Conservation (phyloP, 2,797 vertebrate genomes). For the Otolemur crassicaudatus region DNA sequence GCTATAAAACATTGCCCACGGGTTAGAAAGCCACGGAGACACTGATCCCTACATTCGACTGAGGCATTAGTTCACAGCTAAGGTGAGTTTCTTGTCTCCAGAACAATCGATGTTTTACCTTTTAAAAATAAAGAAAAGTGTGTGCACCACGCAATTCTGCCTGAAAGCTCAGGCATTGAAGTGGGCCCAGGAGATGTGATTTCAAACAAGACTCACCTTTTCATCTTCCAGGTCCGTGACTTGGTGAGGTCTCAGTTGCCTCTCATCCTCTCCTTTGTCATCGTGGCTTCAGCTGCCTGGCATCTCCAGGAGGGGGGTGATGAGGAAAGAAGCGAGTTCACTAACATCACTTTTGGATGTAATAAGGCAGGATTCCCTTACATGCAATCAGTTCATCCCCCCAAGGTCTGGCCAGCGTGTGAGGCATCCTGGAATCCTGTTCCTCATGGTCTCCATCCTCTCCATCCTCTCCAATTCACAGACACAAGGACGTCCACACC, state of each 20-base stretch:
- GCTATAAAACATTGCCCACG: constrained; percentile 46
- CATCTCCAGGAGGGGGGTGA: not conserved
- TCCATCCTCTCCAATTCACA: not conserved
- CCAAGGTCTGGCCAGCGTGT: not conserved
- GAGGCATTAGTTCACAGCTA: constrained; percentile 68
- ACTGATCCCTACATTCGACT: constrained; percentile 12
- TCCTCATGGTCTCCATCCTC: not conserved
- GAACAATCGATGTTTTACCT: constrained; percentile 68
- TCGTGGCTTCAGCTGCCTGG: constrained; percentile 23
- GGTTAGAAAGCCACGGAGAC: constrained; percentile 67
- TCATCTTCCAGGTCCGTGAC: constrained; percentile 44
- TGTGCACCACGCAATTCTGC: constrained; percentile 48
- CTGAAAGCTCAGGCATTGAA: constrained; percentile 54
- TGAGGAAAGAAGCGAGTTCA: not conserved
- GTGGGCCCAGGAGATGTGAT: constrained; percentile 61
- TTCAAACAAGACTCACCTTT: constrained; percentile 69
- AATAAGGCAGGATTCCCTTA: not conserved
- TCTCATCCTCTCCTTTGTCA: constrained; percentile 45
- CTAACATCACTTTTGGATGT: not conserved
- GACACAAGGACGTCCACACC: not conserved
- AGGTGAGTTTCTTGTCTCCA: constrained; percentile 65
- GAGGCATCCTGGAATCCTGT: not conserved
- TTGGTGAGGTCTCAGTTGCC: constrained; percentile 47
- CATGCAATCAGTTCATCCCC: not conserved
- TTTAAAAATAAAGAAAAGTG: constrained; percentile 68